These are phyloP conservation scores for Drosophila anceps DNA, from an alignment of 2,888 invertebrate genomes.

Conservation along the genomic window DNA sequence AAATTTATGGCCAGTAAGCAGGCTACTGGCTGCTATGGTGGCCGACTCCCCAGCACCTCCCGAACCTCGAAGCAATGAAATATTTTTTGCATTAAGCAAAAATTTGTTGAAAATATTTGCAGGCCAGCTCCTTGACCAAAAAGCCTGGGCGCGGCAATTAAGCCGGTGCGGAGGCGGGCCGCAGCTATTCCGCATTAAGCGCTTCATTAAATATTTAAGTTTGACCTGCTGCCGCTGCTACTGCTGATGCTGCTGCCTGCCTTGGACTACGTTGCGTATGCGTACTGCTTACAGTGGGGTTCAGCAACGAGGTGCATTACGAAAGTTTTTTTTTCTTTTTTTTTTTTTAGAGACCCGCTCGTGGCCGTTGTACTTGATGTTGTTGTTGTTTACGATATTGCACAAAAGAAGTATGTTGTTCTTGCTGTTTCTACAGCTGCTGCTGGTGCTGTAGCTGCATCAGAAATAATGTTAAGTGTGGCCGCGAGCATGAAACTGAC, in stretches of 20 bases:
- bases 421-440: slow-evolving; percentile 27
- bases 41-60: slow-evolving; percentile 2
- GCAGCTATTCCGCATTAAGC: slow-evolving; percentile 71
- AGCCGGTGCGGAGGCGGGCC: slow-evolving; percentile 40
- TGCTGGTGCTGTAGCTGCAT: slow-evolving; percentile 51
- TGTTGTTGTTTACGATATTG: slow-evolving; percentile 51
- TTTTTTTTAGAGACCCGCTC: slow-evolving; percentile 33
- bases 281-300: slow-evolving; percentile 41
- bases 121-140: slow-evolving; percentile 61
- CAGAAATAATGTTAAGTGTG: slow-evolving; percentile 81
- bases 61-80: slow-evolving; percentile 59
- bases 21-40: slow-evolving; percentile 34
- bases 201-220: slow-evolving; percentile 82
- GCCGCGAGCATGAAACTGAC: slow-evolving; percentile 81
- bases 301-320: slow-evolving; percentile 20
- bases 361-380: slow-evolving; percentile 36
- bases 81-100: slow-evolving; percentile 82
- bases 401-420: slow-evolving; percentile 68
- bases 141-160: slow-evolving; percentile 63
- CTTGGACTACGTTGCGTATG: slow-evolving; percentile 72
- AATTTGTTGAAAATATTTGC: slow-evolving; percentile 80
- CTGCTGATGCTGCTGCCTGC: slow-evolving; percentile 11
- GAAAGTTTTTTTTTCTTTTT: slow-evolving; percentile 31
- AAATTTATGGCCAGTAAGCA: slow-evolving; percentile 67
- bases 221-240: slow-evolving; percentile 60